These are phyloP conservation scores for Potamarius usumacintae DNA, from an alignment of 2,113 vertebrate species.

Conservation along the genomic window DNA sequence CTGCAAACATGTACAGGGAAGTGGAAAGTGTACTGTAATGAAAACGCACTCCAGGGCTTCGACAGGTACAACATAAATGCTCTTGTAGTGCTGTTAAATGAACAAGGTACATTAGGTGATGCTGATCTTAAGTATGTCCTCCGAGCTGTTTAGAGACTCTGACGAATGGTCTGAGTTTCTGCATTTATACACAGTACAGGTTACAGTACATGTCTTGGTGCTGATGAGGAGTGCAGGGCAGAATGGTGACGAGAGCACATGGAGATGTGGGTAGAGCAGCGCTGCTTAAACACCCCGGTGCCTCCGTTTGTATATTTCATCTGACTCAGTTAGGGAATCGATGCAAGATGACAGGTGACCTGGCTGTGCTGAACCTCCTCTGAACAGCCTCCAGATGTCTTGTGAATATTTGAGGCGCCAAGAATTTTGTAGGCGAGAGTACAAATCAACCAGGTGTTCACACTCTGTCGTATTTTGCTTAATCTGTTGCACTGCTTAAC, in stretches of 20 bases:
- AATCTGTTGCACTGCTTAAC: background rate
- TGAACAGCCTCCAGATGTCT: background rate
- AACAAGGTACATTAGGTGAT: conserved; percentile 9
- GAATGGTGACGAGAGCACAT: background rate
- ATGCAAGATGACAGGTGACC: conserved; percentile 55
- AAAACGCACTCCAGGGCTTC: conserved; percentile 33
- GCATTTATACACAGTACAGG: conserved; percentile 51
- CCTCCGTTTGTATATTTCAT: conserved; percentile 44
- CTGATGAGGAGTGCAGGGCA: background rate
- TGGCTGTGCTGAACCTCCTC: conserved; percentile 30
- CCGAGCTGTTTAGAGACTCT: conserved; percentile 54
- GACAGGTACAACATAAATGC: conserved; percentile 42
- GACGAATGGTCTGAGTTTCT: conserved; percentile 49
- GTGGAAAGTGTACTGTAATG: conserved; percentile 40
- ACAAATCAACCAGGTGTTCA: background rate
- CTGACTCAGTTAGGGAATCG: conserved; percentile 55
- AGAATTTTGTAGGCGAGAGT: background rate
- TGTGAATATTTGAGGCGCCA: conserved; percentile 47
- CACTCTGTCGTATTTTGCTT: background rate
- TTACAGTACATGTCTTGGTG: conserved; percentile 56
- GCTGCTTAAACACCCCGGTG: conserved; percentile 24
- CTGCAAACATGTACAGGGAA: conserved; percentile 25
- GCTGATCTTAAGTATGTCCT: conserved; percentile 58
- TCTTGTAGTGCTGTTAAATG: conserved; percentile 12
- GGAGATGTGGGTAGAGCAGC: conserved; percentile 50